Evolutionary conservation across 2,888 invertebrate species (phyloP), one percentile per base, ranked within the genome.

Genomic region (Germaria angustata): DNA sequence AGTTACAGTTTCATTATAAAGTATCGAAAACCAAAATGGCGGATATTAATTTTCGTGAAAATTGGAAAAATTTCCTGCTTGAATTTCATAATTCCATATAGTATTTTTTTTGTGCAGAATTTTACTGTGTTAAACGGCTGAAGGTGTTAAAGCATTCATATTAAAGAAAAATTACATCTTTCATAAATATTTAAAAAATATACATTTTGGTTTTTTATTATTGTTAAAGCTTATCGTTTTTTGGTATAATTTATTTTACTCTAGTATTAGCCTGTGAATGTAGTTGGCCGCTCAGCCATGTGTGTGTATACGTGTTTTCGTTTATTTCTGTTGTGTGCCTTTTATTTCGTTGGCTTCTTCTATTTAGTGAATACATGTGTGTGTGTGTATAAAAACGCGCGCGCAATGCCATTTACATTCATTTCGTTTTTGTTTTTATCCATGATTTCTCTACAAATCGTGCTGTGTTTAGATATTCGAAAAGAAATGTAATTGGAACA

Each of bases 1-100:
- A 59, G 59, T 75, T 82, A 79, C 78, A 65, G 44, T 77, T 77
- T 80, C 69, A 77, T 79, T 8, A 73, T 59, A 77, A 72, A 69
- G 80, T 80, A 24, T 41, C 53, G 53, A 73, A 79, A 83, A 84
- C 81, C 86, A 86, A 86, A 84, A 86, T 85, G 85, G 85, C 85
- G 85, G 81, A 78, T 51, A 36, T 41, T 49, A 53, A 44, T 53
- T 72, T 66, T 22, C 53, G 17, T 15, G 57, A 81, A 81, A 83
- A 66, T 61, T 61, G 57, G 63, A 46, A 80, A 65, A 44, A 22
- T 46, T 39, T 36, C 15, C 3, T 22, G 1, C 3, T n/a, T 1
- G 11, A 2, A 28, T 53, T 13, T 2, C 9, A 53, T 1, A 53
- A 15, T 28, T 53, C n/a, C 28, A 28, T 28, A 5, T 28, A 28